A percentile compares a stretch with the other conserved stretches of the same genome.
Evolutionary conservation across 2,113 vertebrate species (phyloP).

Genomic region (Prochilodus magdalenae): DNA sequence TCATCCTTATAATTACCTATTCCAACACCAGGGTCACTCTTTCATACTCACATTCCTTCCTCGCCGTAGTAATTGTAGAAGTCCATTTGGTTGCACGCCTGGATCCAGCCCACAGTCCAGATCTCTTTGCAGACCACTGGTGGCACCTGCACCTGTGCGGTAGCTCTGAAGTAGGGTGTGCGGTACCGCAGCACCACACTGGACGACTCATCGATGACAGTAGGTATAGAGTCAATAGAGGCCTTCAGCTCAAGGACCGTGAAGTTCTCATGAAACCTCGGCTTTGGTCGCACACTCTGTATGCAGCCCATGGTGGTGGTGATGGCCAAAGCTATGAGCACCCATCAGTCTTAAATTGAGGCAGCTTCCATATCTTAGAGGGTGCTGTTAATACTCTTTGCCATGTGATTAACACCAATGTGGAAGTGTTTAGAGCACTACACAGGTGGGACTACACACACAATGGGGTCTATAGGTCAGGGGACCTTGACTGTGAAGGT

Average conservation of each 20-base stretch:
- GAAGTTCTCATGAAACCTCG: conserved; percentile 84
- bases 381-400: background rate
- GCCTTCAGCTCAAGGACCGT: conserved; percentile 83
- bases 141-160: conserved; percentile 83
- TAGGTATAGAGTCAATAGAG: conserved; percentile 83
- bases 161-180: conserved; percentile 87
- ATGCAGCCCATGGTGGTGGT: conserved; percentile 86
- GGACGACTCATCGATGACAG: conserved; percentile 87
- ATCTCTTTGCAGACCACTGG: conserved; percentile 84
- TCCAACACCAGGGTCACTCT: background rate
- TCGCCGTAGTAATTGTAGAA: conserved; percentile 88
- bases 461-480: background rate
- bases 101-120: conserved; percentile 89
- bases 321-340: conserved; percentile 65
- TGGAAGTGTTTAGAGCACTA: background rate
- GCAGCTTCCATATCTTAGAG: background rate
- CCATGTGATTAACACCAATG: background rate
- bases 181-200: conserved; percentile 86
- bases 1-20: too few species aligned
- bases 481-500: background rate
- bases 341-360: conserved; percentile 65
- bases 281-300: conserved; percentile 85
- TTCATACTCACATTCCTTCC: conserved; percentile 80
- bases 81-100: conserved; percentile 89
- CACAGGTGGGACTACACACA: background rate